Conservation (phyloP, 2,888 invertebrate species). For the Parascotia fuliginaria region DNA sequence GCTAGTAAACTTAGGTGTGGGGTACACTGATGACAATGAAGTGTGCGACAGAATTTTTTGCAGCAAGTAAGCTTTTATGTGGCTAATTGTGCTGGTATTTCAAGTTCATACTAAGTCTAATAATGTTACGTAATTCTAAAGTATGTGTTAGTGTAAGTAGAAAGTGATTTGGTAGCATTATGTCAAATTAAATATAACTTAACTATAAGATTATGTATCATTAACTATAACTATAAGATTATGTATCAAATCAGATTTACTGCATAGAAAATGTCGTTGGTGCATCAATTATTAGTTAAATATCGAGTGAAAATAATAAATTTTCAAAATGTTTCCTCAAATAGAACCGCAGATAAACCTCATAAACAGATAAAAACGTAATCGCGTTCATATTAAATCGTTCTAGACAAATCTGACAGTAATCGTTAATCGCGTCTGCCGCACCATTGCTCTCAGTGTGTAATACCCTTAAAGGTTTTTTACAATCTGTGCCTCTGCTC, state of each 20-base stretch:
- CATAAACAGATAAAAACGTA: background rate
- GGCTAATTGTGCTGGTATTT: background rate
- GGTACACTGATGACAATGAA: conserved; percentile 17
- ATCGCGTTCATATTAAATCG: conserved; percentile 1
- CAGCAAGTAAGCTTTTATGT: conserved; percentile 11
- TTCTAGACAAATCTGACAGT: conserved; percentile 3
- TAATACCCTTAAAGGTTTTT: conserved; percentile 54
- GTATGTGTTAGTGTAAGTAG: background rate
- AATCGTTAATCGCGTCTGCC: conserved; percentile 3
- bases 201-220: too few species aligned
- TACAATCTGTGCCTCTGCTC: conserved; percentile 65
- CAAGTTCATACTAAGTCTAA: background rate
- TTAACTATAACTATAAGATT: too few species aligned
- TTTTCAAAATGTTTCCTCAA: background rate
- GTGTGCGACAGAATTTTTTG: conserved; percentile 19
- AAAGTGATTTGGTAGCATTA: background rate
- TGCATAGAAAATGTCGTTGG: too few species aligned
- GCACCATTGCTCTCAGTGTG: conserved; percentile 28
- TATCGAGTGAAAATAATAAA: background rate
- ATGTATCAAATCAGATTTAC: too few species aligned
- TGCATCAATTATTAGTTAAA: too few species aligned
- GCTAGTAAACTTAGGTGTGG: conserved; percentile 41
- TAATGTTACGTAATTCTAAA: background rate
- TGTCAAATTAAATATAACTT: too few species aligned
- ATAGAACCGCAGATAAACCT: background rate